Percentiles rank a stretch among this genome's conserved stretches.
These are phyloP conservation scores for Drosophila testacea DNA, from an alignment of 2,888 invertebrate genomes.

Conservation along the genomic window DNA sequence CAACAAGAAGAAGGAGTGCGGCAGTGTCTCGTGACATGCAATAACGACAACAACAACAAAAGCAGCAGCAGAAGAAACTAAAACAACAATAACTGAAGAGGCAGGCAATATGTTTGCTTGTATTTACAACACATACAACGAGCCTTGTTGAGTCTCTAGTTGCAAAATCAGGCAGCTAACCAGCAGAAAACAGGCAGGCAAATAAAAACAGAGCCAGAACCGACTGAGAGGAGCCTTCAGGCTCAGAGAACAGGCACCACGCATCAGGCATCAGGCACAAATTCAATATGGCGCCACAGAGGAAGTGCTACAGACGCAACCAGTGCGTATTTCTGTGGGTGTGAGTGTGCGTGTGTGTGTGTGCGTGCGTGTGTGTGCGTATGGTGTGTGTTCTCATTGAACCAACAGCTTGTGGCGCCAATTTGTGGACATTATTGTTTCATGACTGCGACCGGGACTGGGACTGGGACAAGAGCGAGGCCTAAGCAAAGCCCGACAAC, in stretches of 20 bases:
- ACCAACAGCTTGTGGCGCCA: slow-evolving; percentile 80
- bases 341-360: slow-evolving; percentile 4
- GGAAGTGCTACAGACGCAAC: slow-evolving; percentile 69
- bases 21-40: background rate
- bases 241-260: slow-evolving; percentile 28
- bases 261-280: slow-evolving; percentile 43
- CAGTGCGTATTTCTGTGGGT: slow-evolving; percentile 12
- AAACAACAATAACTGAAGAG: slow-evolving; percentile 48
- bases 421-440: slow-evolving; percentile 80
- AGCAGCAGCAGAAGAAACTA: slow-evolving; percentile 9
- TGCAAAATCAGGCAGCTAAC: slow-evolving; percentile 75
- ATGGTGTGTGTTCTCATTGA: slow-evolving; percentile 56
- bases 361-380: slow-evolving; percentile 15
- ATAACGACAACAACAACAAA: slow-evolving; percentile 9
- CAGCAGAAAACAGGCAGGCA: slow-evolving; percentile 78
- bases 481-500: slow-evolving; percentile 66
- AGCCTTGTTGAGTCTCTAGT: slow-evolving; percentile 35
- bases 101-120: slow-evolving; percentile 64
- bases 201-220: slow-evolving; percentile 65
- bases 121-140: too few species aligned
- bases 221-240: slow-evolving; percentile 17
- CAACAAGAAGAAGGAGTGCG: slow-evolving; percentile 53
- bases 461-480: slow-evolving; percentile 40
- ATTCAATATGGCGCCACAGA: slow-evolving; percentile 72
- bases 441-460: slow-evolving; percentile 66